A percentile compares a stretch with the other conserved stretches of the same genome.
Evolutionary conservation across 2,797 vertebrate genomes (phyloP).

Genomic region (Euthynnus affinis): DNA sequence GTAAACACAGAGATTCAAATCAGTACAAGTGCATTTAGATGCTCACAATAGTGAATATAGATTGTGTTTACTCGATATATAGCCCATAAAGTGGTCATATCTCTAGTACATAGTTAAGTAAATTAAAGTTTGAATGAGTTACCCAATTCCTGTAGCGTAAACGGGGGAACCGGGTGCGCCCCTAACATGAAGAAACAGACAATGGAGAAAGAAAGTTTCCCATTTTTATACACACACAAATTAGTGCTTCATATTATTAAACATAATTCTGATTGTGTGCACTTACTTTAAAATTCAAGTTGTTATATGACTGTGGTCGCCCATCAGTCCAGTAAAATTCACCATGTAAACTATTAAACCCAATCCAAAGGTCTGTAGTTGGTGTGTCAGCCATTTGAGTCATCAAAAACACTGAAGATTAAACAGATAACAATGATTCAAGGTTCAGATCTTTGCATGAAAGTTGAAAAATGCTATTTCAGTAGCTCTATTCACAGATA

Average conservation of each 20-base stretch:
- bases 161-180: fast-evolving
- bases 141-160: not conserved
- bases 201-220: conserved; percentile 1
- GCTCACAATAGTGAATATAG: not conserved
- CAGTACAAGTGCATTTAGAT: not conserved
- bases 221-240: conserved; percentile 1
- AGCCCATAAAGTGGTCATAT: not conserved
- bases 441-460: not conserved
- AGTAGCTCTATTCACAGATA: not conserved
- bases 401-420: conserved; percentile 29
- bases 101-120: not conserved
- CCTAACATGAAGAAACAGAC: conserved; percentile 6
- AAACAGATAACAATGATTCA: not conserved
- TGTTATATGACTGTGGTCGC: not conserved
- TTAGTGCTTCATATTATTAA: not conserved
- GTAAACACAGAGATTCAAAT: not conserved
- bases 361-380: conserved; percentile 31
- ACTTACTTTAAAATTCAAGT: not conserved
- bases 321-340: conserved; percentile 32
- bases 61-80: not conserved
- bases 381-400: conserved; percentile 7
- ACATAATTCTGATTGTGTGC: not conserved
- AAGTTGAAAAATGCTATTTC: not conserved
- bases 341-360: not conserved
- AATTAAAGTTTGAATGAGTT: not conserved